Base-by-base conservation (phyloP, 1,140 invertebrate species). In the Philopotamus ludificatus region DNA sequence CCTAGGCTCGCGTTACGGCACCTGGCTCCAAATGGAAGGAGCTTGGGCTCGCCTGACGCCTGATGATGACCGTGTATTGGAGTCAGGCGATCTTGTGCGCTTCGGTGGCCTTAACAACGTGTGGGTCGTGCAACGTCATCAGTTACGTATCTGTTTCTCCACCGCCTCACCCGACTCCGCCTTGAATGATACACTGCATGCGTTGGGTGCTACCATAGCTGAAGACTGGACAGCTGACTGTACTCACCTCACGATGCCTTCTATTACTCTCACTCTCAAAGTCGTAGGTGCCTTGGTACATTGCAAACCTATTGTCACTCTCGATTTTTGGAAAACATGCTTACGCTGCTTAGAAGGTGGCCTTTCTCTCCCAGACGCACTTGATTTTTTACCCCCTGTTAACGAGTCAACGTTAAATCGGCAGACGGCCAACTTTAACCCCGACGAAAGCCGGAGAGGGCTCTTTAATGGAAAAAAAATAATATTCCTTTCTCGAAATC, bases 251-350 rank as follows among this genome's bases (percentile, higher is more conserved):
- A 86, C 88, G 10, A 88, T 89, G 83, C 81, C 83, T 42, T 79
- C 80, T 18, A 81, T 88, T 21, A 85, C 82, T 15, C 78, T 90
- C 15, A 89, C 88, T 9, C 80, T 87, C 1, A 89, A 89, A 79
- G 83, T 88, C 22, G 74, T 89, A 8, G 82, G 85, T 72, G 87
- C 87, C 2, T 73, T 91, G 67, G 79, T 87, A 1, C 79, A 84
- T 60, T 79, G 81, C 41, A 83, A 82, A 41, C 79, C 81, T 4
- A 86, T 90, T 70, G 87, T 90, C 0, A 84, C 79, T 8, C 74
- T 81, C 12, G 74, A 80, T 2, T 91, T 83, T 74, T 87, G 89
- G 82, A 75, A 76, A 21, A 77, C 81, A 25, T 77, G 84, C 57
- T 34, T 83, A 1, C 73, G 80, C 63, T 74, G 79, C 18, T 71